These are phyloP conservation scores for Ciona savignyi DNA, from an alignment of 23 tunicate species.

Conservation along the genomic window DNA sequence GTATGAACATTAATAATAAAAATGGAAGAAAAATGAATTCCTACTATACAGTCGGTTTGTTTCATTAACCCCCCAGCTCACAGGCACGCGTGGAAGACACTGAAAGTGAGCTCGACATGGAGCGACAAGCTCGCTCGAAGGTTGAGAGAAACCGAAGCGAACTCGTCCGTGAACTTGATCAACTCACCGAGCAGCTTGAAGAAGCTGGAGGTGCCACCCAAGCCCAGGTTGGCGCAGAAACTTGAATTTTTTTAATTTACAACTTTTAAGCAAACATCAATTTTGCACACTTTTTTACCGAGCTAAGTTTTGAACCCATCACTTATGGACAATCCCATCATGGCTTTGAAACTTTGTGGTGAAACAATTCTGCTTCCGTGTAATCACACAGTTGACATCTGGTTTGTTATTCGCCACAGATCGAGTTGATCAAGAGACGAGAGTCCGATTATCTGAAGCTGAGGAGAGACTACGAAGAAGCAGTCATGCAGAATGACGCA, in stretches of 20 bases:
- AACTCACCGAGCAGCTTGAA: conserved; percentile 88
- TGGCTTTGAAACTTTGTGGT: too few relatives aligned
- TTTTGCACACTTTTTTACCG: too few relatives aligned
- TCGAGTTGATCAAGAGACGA: conserved; percentile 89
- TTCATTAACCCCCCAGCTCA: too few relatives aligned
- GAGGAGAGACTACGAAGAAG: conserved; percentile 90
- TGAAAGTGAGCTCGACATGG: conserved; percentile 96
- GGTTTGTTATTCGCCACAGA: conserved; percentile 9
- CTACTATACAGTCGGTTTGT: too few relatives aligned
- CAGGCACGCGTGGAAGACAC: conserved; percentile 94
- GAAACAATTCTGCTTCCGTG: too few relatives aligned
- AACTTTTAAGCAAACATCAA: too few relatives aligned
- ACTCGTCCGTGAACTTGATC: conserved; percentile 93
- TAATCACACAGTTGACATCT: background rate
- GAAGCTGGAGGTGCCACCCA: conserved; percentile 96
- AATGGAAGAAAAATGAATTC: too few relatives aligned
- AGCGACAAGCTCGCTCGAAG: conserved; percentile 78
- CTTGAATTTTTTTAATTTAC: too few relatives aligned
- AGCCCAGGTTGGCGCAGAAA: conserved; percentile 67
- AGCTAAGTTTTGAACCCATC: too few relatives aligned
- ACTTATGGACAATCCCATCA: too few relatives aligned
- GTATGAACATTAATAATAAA: too few relatives aligned
- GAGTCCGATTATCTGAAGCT: conserved; percentile 88
- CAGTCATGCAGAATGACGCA: conserved; percentile 76
- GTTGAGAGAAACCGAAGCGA: conserved; percentile 87